Percentiles rank a stretch among this genome's conserved stretches.
Conservation (phyloP, 2,113 vertebrate genomes). For the Promerops cafer region DNA sequence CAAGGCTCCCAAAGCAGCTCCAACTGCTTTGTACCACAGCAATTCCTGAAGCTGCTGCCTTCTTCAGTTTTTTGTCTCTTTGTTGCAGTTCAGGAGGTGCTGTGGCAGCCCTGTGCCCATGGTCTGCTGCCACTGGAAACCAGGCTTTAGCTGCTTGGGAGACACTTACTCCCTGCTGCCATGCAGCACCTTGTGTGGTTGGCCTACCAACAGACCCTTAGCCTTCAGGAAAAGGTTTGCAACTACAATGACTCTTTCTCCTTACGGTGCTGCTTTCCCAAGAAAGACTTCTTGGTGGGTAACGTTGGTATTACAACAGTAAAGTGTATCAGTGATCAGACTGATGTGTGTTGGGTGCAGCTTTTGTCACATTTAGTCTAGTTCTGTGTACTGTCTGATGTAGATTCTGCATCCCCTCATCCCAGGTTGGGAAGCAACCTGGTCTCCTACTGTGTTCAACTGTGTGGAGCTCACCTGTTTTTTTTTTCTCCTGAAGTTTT, state of each 20-base stretch:
- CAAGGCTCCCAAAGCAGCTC: neutral
- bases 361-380: neutral
- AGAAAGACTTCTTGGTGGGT: neutral
- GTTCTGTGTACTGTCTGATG: neutral
- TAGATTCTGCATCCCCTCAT: neutral
- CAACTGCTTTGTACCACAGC: neutral
- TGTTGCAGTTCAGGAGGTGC: neutral
- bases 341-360: neutral
- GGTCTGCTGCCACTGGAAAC: neutral
- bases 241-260: neutral
- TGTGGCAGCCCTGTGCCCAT: neutral
- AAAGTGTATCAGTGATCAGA: neutral
- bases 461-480: neutral
- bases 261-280: neutral
- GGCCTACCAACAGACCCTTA: neutral
- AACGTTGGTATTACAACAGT: no score
- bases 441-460: neutral
- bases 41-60: neutral
- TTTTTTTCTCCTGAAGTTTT: neutral
- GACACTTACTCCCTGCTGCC: fast-evolving
- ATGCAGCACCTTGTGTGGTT: neutral
- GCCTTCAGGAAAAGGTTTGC: neutral
- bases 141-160: neutral
- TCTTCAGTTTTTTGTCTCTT: neutral
- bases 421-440: neutral